These are phyloP conservation scores for Octonoba sinensis DNA, from an alignment of 2,888 invertebrate genomes.

Conservation along the genomic window DNA sequence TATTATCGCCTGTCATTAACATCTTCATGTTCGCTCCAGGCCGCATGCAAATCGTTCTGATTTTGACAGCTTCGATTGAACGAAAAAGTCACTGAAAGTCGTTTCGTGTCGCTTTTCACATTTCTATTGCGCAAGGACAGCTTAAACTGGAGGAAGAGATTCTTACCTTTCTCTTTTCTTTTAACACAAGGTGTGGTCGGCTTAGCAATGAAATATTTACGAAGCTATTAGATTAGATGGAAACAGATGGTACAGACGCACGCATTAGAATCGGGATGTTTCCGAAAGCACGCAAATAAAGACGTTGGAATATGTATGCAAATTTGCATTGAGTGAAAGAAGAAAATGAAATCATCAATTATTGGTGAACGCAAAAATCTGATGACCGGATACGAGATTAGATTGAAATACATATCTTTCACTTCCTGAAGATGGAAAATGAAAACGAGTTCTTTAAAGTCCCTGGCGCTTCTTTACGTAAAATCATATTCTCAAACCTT, in stretches of 20 bases:
- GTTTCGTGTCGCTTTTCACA: constrained; percentile 30
- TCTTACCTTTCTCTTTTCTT: background rate
- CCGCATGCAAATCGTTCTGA: constrained; percentile 52
- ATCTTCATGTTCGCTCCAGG: constrained; percentile 48
- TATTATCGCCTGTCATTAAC: constrained; percentile 60
- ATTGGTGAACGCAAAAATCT: background rate
- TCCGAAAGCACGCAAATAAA: constrained; percentile 17
- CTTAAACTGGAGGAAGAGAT: background rate
- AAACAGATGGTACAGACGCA: constrained; percentile 23
- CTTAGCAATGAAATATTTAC: constrained; percentile 49
- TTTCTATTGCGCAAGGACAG: constrained; percentile 24
- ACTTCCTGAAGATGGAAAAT: no score
- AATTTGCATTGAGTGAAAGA: constrained; percentile 4
- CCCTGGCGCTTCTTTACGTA: no score
- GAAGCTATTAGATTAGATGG: constrained; percentile 50
- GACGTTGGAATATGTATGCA: constrained; percentile 34
- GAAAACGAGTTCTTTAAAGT: no score
- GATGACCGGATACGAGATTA: no score
- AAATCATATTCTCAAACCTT: no score
- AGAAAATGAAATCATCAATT: constrained; percentile 12
- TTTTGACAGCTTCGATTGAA: constrained; percentile 20
- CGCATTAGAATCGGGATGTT: constrained; percentile 29
- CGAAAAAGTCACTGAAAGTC: constrained; percentile 10
- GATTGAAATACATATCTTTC: no score
- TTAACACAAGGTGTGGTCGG: constrained; percentile 41